Percentiles rank a stretch among this genome's conserved stretches.
These are phyloP conservation scores for Lochmaea crataegi DNA, from an alignment of 2,888 invertebrate genomes.

Conservation along the genomic window DNA sequence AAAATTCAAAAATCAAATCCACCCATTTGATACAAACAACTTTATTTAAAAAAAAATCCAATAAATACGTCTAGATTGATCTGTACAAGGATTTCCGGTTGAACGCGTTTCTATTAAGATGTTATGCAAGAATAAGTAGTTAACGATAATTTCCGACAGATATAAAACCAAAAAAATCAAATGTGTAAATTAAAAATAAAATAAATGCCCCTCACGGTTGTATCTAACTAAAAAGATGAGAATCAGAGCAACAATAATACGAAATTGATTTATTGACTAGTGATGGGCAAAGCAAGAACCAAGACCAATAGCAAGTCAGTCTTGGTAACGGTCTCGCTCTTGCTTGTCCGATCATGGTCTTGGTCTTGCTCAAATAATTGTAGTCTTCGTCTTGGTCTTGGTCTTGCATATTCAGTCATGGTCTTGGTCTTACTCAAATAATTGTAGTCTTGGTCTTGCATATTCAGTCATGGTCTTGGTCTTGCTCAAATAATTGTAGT, in stretches of 20 bases:
- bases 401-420: no score
- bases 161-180: neutral
- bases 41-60: neutral
- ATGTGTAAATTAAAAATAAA: neutral
- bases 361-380: no score
- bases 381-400: no score
- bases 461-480: no score
- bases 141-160: neutral
- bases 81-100: neutral
- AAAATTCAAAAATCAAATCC: no score
- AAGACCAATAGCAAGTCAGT: no score
- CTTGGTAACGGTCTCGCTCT: no score
- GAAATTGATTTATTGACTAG: neutral
- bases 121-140: slow-evolving; percentile 2
- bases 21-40: neutral
- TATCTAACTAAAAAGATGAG: neutral
- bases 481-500: no score
- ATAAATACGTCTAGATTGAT: neutral
- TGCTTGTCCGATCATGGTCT: no score
- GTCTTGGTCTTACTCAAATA: no score
- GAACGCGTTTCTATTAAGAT: slow-evolving; percentile 1
- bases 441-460: no score
- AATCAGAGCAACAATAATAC: neutral
- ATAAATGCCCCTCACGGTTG: neutral
- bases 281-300: no score